A percentile compares a stretch with the other conserved stretches of the same genome.
These are phyloP conservation scores for Apamea epomidion DNA, from an alignment of 2,888 invertebrate species.

Conservation along the genomic window DNA sequence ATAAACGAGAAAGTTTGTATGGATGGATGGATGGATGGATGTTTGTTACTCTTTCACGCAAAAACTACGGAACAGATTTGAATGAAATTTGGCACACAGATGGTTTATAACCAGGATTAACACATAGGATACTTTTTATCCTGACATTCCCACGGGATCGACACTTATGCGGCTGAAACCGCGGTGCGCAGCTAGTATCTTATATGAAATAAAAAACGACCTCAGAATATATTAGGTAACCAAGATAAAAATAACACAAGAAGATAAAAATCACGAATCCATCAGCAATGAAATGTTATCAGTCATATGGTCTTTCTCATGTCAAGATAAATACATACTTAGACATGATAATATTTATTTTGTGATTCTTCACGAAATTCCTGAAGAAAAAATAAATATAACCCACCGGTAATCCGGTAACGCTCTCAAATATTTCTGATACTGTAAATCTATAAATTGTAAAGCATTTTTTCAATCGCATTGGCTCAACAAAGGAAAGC, in stretches of 20 bases:
- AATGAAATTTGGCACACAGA: too few species aligned
- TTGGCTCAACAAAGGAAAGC: constrained; percentile 79
- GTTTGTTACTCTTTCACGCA: too few species aligned
- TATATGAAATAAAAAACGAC: constrained; percentile 2
- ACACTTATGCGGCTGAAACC: too few species aligned
- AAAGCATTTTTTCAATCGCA: constrained; percentile 79
- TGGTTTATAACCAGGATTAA: too few species aligned
- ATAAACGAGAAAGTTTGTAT: too few species aligned
- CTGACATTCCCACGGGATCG: too few species aligned
- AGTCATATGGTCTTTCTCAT: constrained; percentile 34
- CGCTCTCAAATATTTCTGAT: constrained; percentile 55
- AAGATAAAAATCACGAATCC: constrained; percentile 25
- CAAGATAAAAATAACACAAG: constrained; percentile 19
- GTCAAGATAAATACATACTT: constrained; percentile 45
- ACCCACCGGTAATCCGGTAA: constrained; percentile 50
- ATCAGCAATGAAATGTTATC: constrained; percentile 26
- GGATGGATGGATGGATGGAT: too few species aligned
- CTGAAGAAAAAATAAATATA: constrained; percentile 28
- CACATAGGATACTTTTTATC: too few species aligned
- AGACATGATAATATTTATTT: constrained; percentile 30
- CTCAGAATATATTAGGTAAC: constrained; percentile 12
- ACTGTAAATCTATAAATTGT: constrained; percentile 65
- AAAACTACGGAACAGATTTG: too few species aligned
- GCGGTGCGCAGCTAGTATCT: background rate
- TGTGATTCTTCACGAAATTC: constrained; percentile 28